phyloP scores from a whole-genome alignment of 92 coral and sea anemone genomes.

The Siderastrea siderea region DNA sequence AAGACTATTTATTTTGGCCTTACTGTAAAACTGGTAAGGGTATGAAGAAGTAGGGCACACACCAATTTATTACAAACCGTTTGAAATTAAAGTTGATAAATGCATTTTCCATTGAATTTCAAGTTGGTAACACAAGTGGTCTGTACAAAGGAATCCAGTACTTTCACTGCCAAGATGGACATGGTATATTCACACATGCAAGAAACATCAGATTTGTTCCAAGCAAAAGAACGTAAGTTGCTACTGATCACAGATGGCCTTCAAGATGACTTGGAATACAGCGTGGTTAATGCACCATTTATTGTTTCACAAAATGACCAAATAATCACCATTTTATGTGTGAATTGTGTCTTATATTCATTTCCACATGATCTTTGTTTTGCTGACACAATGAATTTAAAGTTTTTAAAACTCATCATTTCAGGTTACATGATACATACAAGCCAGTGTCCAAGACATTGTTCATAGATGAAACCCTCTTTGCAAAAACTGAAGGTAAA shows the following conservation, averaged over 20 bases:
- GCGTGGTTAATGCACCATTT: background rate
- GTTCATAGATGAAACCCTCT: conserved; percentile 79
- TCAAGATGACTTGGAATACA: too few species aligned
- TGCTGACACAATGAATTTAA: background rate
- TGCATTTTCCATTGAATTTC: background rate
- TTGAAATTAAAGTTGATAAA: background rate
- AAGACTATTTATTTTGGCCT: too few species aligned
- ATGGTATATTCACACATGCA: conserved; percentile 93
- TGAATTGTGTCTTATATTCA: too few species aligned
- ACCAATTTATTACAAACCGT: too few species aligned
- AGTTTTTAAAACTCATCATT: background rate
- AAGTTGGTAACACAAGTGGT: conserved; percentile 87
- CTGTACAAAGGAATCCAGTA: conserved; percentile 89
- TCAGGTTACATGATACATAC: conserved; percentile 80
- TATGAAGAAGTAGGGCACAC: too few species aligned
- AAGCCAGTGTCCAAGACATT: conserved; percentile 75
- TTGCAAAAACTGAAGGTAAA: conserved; percentile 74
- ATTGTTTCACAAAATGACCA: too few species aligned
- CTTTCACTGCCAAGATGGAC: conserved; percentile 86
- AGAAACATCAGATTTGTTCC: conserved; percentile 83
- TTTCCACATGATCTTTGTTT: background rate
- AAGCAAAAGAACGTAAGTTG: conserved; percentile 85
- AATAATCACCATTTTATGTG: too few species aligned
- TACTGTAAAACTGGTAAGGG: too few species aligned
- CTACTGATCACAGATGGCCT: background rate